phyloP scores from a whole-genome alignment of 2,113 vertebrate species.

The Guaruba guarouba region DNA sequence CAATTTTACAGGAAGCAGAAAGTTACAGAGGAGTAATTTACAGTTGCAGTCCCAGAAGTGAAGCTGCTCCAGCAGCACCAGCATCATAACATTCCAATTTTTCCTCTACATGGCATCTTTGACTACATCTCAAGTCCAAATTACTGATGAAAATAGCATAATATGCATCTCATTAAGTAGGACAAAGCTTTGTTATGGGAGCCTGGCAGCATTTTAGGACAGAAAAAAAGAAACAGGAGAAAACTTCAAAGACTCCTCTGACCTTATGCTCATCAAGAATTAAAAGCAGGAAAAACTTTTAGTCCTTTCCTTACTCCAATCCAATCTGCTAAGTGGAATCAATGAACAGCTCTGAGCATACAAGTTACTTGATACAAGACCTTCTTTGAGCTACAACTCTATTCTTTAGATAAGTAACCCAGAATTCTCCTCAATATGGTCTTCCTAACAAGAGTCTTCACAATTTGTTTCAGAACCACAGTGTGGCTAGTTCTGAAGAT shows the following conservation, averaged over 20 bases:
- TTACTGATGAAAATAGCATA: neutral
- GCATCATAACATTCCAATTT: neutral
- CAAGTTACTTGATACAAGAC: neutral
- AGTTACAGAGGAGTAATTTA: neutral
- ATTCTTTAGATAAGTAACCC: neutral
- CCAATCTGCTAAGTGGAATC: neutral
- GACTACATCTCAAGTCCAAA: neutral
- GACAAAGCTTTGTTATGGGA: neutral
- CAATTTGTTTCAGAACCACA: neutral
- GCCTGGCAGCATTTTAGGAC: neutral
- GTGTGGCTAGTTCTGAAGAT: neutral
- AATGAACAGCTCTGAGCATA: neutral
- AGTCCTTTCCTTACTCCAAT: neutral
- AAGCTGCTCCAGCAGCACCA: neutral
- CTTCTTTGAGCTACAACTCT: neutral
- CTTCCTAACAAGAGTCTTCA: neutral
- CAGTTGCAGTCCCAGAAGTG: neutral
- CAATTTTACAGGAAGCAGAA: neutral
- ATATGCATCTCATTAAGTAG: neutral
- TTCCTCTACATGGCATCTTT: neutral
- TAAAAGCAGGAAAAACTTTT: neutral
- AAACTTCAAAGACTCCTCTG: neutral
- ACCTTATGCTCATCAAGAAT: neutral
- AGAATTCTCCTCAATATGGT: neutral
- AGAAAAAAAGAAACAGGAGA: neutral